Conservation (phyloP, 2,113 vertebrate genomes). For the Daphoenositta chrysoptera region DNA sequence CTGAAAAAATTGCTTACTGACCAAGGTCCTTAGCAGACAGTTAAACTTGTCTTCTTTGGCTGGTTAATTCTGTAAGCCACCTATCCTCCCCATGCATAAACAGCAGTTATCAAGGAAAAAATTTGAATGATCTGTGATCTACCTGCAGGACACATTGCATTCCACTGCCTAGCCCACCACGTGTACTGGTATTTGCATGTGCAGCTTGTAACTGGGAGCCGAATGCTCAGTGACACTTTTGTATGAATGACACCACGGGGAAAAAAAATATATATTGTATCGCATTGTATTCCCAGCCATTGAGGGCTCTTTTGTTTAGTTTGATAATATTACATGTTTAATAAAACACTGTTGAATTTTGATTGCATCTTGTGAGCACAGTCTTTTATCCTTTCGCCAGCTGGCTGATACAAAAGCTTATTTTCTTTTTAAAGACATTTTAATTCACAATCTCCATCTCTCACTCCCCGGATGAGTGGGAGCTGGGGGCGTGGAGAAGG, state of each 20-base stretch:
- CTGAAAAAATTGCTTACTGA: neutral
- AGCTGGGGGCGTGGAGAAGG: neutral
- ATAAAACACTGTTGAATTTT: constrained; percentile 70
- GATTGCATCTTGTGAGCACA: constrained; percentile 67
- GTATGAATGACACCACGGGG: constrained; percentile 33
- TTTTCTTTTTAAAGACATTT: constrained; percentile 65
- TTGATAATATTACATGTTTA: constrained; percentile 71
- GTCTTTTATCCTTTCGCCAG: constrained; percentile 68
- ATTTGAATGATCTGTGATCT: neutral
- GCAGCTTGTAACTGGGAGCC: neutral
- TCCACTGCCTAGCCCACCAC: neutral
- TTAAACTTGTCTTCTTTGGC: neutral
- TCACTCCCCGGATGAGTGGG: neutral
- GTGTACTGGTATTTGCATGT: neutral
- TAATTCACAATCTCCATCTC: constrained; percentile 35
- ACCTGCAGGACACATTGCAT: neutral
- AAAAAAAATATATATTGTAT: constrained; percentile 5
- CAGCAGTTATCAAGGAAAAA: neutral
- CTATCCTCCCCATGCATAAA: neutral
- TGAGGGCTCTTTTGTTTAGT: constrained; percentile 68
- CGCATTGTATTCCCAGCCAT: constrained; percentile 62
- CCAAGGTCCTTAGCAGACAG: neutral
- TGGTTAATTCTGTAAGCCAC: neutral
- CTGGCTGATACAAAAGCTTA: constrained; percentile 71
- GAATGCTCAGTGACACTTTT: constrained; percentile 33